Base-by-base conservation (phyloP, 1,140 invertebrate species). In the Drosophila mayri region DNA sequence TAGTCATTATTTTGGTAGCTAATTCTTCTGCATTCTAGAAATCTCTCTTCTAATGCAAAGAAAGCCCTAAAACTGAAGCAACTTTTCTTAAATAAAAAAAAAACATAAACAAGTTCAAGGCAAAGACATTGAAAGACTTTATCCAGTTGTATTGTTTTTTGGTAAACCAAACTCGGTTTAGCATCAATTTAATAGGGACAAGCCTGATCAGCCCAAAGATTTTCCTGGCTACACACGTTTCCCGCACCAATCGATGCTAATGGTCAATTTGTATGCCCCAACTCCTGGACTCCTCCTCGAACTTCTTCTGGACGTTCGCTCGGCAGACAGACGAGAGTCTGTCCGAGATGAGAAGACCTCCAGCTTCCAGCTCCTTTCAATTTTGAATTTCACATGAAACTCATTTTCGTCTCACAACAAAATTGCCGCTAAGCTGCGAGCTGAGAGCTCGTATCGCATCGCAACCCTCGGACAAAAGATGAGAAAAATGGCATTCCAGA, bases 401-500 rank as follows among this genome's bases (percentile, higher is more conserved):
- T 63, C 70, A 75, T 76, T 76, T 75, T 64, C 72, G 60, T 62
- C 72, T 74, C 59, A 75, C 61, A 75, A 75, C 72, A 75, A 75
- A 75, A 75, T 75, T 75, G 60, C 71, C 49, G 72, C 76, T 77
- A 65, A 81, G 79, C 79, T 76, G 78, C 44, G 32, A 61, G 37
- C 28, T 32, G 35, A 28, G 32, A 11, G 44, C 20, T 30, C 35
- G 16, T 4, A 22, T 54, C 61, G 66, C 20, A 68, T 64, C 37
- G 14, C 16, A 49, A 20, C 40, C 25, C 30, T n/a, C 57, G 54
- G 57, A 74, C 46, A 32, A 58, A 44, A 62, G 55, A 58, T 35
- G 41, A 66, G 28, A 62, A 60, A 73, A 73, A 79, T 79, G 76
- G 63, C 81, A 79, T 79, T 55, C 81, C 81, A 84, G 81, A 84